These are phyloP conservation scores for Himalopsyche kuldschensis DNA, from an alignment of 2,888 invertebrate species.

Conservation along the genomic window DNA sequence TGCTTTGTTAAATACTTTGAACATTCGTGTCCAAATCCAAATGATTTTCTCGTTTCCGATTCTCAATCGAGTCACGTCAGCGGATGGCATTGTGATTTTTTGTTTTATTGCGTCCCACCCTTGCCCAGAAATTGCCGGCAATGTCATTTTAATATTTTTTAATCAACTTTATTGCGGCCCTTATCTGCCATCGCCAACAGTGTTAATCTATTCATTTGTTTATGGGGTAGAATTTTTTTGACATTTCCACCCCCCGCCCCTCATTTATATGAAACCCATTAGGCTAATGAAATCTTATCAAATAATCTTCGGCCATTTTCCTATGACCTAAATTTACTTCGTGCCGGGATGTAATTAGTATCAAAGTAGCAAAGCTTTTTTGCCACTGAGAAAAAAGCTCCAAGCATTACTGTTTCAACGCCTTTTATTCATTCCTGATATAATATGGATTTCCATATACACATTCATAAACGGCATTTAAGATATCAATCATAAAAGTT, in stretches of 20 bases:
- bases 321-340: slow-evolving; percentile 23
- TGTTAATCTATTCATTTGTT: slow-evolving; percentile 33
- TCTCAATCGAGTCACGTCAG: not conserved
- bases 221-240: slow-evolving; percentile 17
- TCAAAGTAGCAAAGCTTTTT: not conserved
- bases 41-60: not conserved
- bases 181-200: slow-evolving; percentile 27
- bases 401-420: no score
- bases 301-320: slow-evolving; percentile 32
- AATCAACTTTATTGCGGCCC: slow-evolving; percentile 35
- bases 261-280: slow-evolving; percentile 27
- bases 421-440: no score
- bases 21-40: not conserved
- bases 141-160: slow-evolving; percentile 36
- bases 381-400: not conserved
- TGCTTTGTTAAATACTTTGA: no score
- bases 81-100: not conserved
- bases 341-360: not conserved
- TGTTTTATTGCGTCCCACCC: not conserved
- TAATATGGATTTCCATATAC: no score
- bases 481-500: no score
- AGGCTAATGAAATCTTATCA: slow-evolving; percentile 39
- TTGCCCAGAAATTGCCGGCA: not conserved
- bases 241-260: slow-evolving; percentile 1
- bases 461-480: no score